Evolutionary conservation across 2,888 invertebrate species (phyloP), one percentile per base, ranked within the genome.

Genomic region (Mimas tiliae): DNA sequence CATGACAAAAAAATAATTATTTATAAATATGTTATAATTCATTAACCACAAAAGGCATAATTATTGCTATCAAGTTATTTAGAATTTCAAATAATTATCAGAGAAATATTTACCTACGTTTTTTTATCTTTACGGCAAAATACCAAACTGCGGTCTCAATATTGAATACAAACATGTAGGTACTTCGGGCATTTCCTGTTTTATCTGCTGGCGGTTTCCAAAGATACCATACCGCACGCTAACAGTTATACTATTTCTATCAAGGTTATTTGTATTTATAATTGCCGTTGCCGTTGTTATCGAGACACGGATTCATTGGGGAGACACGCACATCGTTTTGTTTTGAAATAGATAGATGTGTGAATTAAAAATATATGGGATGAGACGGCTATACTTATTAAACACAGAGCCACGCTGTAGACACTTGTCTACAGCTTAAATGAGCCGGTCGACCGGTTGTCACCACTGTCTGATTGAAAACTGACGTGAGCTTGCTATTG

Each of bases 201-300:
- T 21, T 58, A 58, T 65, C 58, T 19, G 8, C 34, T 45, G 52
- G 64, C 47, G 64, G 53, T 64, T 58, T 65, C 34, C 48, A 47
- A 65, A 65, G 65, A 65, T 65, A 65, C 58, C 53, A 14, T 45
- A 27, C 27, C 27, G 27, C 27, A 19, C 58, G 58, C 14, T 47
- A 58, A 48, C 48, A 47, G 55, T 55, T 16, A 34, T 58, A 16
- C 58, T 58, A 65, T 65, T 65, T 65, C 65, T 65, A 65, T 55
- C 65, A 65, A 67, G 47, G 34, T 21, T 33, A 62, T 65, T 65
- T 65, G 65, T 65, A 58, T 65, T 48, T 58, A 65, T 65, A 65
- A 65, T 65, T 65, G 55, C 55, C 55, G 19, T 48, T 58, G 48
- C 33, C 55, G 47, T 34, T 65, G 47, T 65, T 65, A 21, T 65